Base-by-base conservation (phyloP, 2,113 vertebrate genomes). In the Manacus vitellinus region DNA sequence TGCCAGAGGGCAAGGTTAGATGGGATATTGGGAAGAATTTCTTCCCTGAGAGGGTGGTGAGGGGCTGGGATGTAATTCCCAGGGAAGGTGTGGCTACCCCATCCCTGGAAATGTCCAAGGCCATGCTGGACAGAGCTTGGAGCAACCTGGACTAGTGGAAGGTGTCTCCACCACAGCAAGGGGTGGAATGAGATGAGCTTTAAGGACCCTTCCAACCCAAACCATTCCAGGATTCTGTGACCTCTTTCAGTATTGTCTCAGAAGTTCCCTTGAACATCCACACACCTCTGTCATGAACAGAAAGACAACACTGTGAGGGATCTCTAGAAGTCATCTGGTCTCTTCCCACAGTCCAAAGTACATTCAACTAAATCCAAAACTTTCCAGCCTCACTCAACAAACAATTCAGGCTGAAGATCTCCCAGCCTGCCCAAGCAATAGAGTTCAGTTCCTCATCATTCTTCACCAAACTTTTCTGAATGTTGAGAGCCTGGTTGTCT, bases 1-100 rank as follows among this genome's bases (percentile, higher is more conserved):
- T 73, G 59, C 3, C 4, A 10, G 3, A 33, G 8, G 17, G 22
- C 0, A 1, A 8, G 2, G 6, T 7, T 9, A 2, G 13, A 18
- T 21, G 78, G 61, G 54, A 75, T 21, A 0, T 14, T 49, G 33
- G 18, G 46, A 28, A 35, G 46, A n/a, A 49, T 10, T 68, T 46
- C 9, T 17, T n/a, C 21, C 10, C 31, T 65, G 33, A 1, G 33
- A 61, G 27, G 23, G 14, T 10, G 33, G 15, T 5, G 0, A 67
- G 37, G 14, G 3, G 4, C 25, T 68, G 49, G 49, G 1, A 2
- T 14, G 5, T 35, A 22, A 27, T 58, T 31, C 37, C 67, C 52
- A 52, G 27, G 65, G 1, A 0, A 2, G 58, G 16, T 72, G 43
- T 3, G 59, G 77, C 43, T 81, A 66, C 18, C 33, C 68, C 77